Conservation (phyloP, 2,113 vertebrate species). For the Platichthys stellatus region DNA sequence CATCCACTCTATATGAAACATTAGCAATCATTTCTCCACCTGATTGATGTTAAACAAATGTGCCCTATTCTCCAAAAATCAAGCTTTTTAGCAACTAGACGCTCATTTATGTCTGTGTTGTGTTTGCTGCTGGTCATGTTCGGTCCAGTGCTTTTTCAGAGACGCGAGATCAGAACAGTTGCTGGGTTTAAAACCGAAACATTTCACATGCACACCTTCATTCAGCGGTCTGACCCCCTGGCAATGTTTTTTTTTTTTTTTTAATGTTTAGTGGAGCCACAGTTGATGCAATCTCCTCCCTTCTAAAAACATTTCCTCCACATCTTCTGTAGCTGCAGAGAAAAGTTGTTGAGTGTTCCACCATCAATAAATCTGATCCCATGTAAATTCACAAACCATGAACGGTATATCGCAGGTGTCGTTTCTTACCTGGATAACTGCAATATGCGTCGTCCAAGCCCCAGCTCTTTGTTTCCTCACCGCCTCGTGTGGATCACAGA, state of each 20-base stretch:
- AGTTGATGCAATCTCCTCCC: neutral
- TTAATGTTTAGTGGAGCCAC: neutral
- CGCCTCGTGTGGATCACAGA: slow-evolving; percentile 46
- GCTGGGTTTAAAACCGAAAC: too few relatives aligned
- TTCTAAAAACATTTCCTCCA: neutral
- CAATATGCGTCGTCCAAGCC: neutral
- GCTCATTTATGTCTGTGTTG: too few relatives aligned
- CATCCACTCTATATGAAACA: neutral
- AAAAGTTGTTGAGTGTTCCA: neutral
- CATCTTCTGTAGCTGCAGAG: neutral
- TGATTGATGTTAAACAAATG: too few relatives aligned
- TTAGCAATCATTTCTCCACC: neutral
- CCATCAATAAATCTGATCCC: neutral
- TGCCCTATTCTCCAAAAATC: too few relatives aligned
- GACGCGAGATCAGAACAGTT: too few relatives aligned
- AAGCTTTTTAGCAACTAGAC: neutral
- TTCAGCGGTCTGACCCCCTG: neutral
- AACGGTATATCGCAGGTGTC: neutral
- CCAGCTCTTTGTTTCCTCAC: slow-evolving; percentile 8
- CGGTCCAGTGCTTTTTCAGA: too few relatives aligned
- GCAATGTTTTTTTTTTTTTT: neutral
- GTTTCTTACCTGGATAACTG: neutral
- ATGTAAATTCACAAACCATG: neutral
- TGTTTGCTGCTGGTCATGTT: too few relatives aligned
- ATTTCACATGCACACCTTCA: too few relatives aligned